These are phyloP conservation scores for Clamator glandarius DNA, from an alignment of 2,797 vertebrate species.

Conservation along the genomic window DNA sequence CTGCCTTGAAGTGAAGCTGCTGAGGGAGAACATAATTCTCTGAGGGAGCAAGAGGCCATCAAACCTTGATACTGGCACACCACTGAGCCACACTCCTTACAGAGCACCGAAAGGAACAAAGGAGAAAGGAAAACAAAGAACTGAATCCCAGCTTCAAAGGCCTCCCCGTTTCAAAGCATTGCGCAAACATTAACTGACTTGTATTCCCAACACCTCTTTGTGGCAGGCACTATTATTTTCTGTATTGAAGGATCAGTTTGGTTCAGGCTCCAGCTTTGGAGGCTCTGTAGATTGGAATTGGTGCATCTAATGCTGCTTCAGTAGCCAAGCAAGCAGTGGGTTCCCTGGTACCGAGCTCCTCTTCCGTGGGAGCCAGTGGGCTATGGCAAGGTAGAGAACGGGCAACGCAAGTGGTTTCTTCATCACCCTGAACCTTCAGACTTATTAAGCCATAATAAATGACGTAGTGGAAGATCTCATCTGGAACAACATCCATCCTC, in stretches of 20 bases:
- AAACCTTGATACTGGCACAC: background rate
- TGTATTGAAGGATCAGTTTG: background rate
- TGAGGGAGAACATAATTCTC: background rate
- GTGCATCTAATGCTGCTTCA: background rate
- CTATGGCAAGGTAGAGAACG: background rate
- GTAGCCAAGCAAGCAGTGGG: accelerated
- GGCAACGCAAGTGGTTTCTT: background rate
- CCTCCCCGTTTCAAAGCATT: background rate
- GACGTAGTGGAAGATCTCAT: accelerated
- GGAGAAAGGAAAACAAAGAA: background rate
- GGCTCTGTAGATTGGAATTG: background rate
- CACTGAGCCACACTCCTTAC: background rate
- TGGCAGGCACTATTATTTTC: background rate
- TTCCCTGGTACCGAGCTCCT: background rate
- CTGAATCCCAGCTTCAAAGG: slow-evolving; percentile 3
- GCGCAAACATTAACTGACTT: background rate
- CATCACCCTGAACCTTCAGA: accelerated
- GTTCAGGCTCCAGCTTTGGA: background rate
- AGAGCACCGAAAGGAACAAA: background rate
- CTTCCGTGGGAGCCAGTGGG: background rate
- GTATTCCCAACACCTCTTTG: background rate
- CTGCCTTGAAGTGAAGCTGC: slow-evolving; percentile 37
- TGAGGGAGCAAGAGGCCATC: slow-evolving; percentile 20
- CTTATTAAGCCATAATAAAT: background rate
- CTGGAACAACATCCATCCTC: background rate